Evolutionary conservation across 2,888 invertebrate genomes (phyloP).

Genomic region (Sericinus montela): DNA sequence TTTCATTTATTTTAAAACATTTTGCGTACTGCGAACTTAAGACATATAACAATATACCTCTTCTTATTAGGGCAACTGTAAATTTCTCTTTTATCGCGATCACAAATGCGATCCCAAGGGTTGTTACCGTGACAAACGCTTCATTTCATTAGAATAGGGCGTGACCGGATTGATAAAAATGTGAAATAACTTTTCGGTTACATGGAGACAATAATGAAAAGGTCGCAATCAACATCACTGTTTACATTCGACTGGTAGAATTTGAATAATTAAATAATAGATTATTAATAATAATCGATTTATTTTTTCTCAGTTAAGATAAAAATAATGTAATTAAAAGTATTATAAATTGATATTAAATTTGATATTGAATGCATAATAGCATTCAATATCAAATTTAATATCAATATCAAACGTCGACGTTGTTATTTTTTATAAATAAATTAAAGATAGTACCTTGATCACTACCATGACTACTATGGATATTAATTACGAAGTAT

Average conservation of each 20-base stretch:
- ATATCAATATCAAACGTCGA: no score
- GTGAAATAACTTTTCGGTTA: conserved; percentile 33
- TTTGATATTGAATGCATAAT: no score
- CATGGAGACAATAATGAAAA: conserved; percentile 1
- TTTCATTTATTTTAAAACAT: neutral
- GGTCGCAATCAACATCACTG: conserved; percentile 5
- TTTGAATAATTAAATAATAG: conserved; percentile 22
- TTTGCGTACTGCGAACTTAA: neutral
- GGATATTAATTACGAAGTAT: no score
- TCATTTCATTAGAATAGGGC: conserved; percentile 61
- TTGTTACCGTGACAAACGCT: conserved; percentile 66
- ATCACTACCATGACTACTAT: no score
- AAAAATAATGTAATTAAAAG: neutral
- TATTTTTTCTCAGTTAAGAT: neutral
- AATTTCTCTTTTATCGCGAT: conserved; percentile 67
- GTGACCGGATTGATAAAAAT: conserved; percentile 62
- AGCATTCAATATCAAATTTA: no score
- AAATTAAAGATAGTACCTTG: no score
- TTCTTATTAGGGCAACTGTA: conserved; percentile 46
- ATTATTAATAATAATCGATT: no score
- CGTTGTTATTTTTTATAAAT: no score
- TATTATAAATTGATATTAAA: no score
- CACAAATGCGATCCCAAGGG: conserved; percentile 56
- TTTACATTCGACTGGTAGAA: conserved; percentile 26
- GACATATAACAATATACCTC: conserved; percentile 13